Base-by-base conservation (phyloP, 2,797 vertebrate genomes). In the Chaunax sp. region DNA sequence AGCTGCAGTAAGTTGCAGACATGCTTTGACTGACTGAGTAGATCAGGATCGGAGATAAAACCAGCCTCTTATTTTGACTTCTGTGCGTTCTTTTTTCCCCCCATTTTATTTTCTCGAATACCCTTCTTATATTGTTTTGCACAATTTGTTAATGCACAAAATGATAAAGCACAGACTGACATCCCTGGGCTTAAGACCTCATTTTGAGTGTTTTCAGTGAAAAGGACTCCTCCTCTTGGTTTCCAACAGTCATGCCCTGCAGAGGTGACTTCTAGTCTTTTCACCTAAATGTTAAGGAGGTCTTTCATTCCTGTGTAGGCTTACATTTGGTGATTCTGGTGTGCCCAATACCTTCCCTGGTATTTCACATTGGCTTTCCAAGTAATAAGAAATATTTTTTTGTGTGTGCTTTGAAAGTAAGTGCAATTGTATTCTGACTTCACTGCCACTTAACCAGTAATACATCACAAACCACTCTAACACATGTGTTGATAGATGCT, bases 401-500 rank as follows among this genome's bases (percentile, higher is more conserved):
- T 30, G 23, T 44, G 23, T 65, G 52, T 51, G 11, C 62, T 80
- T 73, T 78, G 38, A 64, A 69, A 69, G 51, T 49, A 40, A 60
- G 38, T 66, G 47, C 71, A 69, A 78, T 75, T 67, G 54, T 66
- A 40, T 75, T 78, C 69, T 57, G 64, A 67, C 69, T 65, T 85
- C 64, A 18, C 61, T 15, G 37, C 54, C 19, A 65, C 51, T 77
- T 60, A 74, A 68, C 63, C 72, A 55, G 74, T 67, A 87, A 83
- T 90, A 69, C 78, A 84, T 80, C 81, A 83, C 53, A 41, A 63
- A 69, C 38, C 74, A 59, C 75, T 80, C 63, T 4, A 69, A 78
- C 54, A 68, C 74, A 71, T 69, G 47, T 78, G 86, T 78, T 87
- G 80, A 87, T 87, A 73, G 85, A 87, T 88, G 81, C 61, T 77